Percentiles rank a stretch among this genome's conserved stretches.
Conservation (phyloP, 2,888 invertebrate species). For the Griposia aprilina region DNA sequence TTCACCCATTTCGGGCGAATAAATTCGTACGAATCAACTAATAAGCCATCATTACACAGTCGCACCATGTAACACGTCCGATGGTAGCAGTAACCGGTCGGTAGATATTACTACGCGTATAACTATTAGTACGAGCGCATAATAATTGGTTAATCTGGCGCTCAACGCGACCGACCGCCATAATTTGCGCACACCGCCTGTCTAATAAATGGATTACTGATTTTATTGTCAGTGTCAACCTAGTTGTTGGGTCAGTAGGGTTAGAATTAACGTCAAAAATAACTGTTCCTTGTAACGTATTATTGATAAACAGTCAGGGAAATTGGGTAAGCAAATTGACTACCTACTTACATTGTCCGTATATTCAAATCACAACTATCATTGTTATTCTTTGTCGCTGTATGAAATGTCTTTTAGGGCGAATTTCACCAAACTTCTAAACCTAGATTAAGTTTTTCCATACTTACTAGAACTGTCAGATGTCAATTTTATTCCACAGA, state of each 20-base stretch:
- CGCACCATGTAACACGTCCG: neutral
- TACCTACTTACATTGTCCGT: neutral
- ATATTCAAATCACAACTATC: neutral
- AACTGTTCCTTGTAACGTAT: neutral
- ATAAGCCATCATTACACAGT: neutral
- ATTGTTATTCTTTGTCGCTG: neutral
- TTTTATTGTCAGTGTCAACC: conserved; percentile 56
- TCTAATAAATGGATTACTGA: conserved; percentile 63
- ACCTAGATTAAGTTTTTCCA: too few species aligned
- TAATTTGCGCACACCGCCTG: conserved; percentile 75
- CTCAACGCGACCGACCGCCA: conserved; percentile 65
- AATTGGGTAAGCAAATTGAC: neutral
- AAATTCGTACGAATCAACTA: too few species aligned
- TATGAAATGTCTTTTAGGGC: neutral
- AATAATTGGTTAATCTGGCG: conserved; percentile 81
- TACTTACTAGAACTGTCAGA: too few species aligned
- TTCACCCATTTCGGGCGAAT: too few species aligned
- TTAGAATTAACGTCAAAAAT: neutral
- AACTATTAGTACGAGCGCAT: conserved; percentile 72
- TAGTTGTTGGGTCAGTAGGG: conserved; percentile 10
- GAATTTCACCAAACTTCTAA: too few species aligned
- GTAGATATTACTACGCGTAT: conserved; percentile 48
- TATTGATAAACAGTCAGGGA: neutral
- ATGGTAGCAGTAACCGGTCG: conserved; percentile 4
- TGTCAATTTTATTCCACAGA: too few species aligned